Conservation (phyloP, 2,797 vertebrate species). For the Malacoctenus gilli region DNA sequence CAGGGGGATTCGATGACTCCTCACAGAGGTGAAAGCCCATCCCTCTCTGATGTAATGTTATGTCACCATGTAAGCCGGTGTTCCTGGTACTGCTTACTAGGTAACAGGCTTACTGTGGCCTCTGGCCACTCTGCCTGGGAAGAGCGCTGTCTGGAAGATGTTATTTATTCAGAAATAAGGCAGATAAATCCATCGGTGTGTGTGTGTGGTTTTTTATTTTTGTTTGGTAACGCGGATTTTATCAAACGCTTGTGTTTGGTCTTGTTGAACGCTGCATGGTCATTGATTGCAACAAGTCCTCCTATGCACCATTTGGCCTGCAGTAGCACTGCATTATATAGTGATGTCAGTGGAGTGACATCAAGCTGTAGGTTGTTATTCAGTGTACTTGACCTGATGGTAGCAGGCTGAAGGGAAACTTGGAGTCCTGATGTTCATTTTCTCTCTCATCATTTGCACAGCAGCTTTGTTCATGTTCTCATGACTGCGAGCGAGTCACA, state of each 20-base stretch:
- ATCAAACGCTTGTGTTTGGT: background rate
- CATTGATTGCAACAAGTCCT: background rate
- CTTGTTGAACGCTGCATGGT: background rate
- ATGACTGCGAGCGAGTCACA: background rate
- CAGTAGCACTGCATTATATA: too few relatives aligned
- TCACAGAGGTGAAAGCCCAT: slow-evolving; percentile 20
- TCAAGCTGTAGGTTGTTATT: too few relatives aligned
- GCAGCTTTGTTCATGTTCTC: too few relatives aligned
- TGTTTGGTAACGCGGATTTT: background rate
- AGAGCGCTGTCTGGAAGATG: slow-evolving; percentile 9
- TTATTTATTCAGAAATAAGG: background rate
- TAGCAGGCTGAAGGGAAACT: too few relatives aligned
- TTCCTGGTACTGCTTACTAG: slow-evolving; percentile 53
- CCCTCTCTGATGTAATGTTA: slow-evolving; percentile 57
- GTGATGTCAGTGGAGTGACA: too few relatives aligned
- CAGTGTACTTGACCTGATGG: too few relatives aligned
- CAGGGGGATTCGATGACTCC: slow-evolving; percentile 21
- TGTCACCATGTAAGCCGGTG: slow-evolving; percentile 67
- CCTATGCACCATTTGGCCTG: background rate
- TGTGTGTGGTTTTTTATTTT: background rate
- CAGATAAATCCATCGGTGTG: too few relatives aligned
- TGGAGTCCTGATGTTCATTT: too few relatives aligned
- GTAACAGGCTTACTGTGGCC: slow-evolving; percentile 61
- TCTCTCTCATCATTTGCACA: too few relatives aligned
- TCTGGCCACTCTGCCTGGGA: slow-evolving; percentile 24